These are phyloP conservation scores for Synanceia verrucosa DNA, from an alignment of 2,797 vertebrate species.

Conservation along the genomic window DNA sequence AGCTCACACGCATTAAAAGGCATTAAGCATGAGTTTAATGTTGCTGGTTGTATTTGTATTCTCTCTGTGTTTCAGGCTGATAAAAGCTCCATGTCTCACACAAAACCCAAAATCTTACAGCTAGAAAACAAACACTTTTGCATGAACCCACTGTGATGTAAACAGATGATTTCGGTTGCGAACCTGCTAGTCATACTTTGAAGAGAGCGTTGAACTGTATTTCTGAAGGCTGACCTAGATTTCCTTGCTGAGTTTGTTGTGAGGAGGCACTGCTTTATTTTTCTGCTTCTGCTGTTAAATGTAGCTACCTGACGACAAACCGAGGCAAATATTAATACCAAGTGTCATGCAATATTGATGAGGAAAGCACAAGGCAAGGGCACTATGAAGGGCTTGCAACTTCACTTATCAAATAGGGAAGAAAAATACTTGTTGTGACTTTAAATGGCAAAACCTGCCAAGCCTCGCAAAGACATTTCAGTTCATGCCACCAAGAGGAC, in stretches of 20 bases:
- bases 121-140: conserved; percentile 40
- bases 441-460: conserved; percentile 38
- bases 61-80: conserved; percentile 3
- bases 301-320: conserved; percentile 70
- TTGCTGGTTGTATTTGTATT: conserved; percentile 17
- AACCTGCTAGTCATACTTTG: conserved; percentile 66
- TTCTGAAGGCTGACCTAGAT: conserved; percentile 77
- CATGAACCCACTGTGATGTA: conserved; percentile 27
- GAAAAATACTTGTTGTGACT: conserved; percentile 53
- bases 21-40: neutral
- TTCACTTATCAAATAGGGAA: conserved; percentile 44
- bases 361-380: conserved; percentile 61
- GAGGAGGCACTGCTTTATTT: conserved; percentile 56
- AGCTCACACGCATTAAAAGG: conserved; percentile 22
- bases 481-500: conserved; percentile 31
- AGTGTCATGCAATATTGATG: conserved; percentile 76
- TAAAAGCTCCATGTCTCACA: neutral
- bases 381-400: conserved; percentile 48
- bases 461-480: conserved; percentile 29
- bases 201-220: conserved; percentile 56
- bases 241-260: conserved; percentile 69
- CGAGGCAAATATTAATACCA: conserved; percentile 75
- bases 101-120: conserved; percentile 8
- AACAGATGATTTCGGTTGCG: conserved; percentile 51
- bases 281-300: conserved; percentile 66